Conservation (phyloP, 2,797 vertebrate genomes). For the Phylloscopus collybita region DNA sequence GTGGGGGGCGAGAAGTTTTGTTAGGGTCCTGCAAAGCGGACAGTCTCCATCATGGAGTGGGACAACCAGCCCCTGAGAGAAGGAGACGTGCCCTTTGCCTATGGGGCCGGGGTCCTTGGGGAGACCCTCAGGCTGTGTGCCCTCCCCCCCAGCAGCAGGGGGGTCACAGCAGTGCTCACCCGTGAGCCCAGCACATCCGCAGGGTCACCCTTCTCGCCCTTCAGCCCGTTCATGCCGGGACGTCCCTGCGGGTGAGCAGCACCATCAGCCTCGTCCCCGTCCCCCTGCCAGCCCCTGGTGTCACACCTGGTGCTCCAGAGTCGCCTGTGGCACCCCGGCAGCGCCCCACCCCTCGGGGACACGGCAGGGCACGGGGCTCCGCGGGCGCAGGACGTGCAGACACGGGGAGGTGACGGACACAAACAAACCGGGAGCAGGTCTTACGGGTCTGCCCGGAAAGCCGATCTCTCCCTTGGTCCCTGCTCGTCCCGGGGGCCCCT, state of each 20-base stretch:
- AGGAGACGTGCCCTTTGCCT: background rate
- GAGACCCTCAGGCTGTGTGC: fast-evolving
- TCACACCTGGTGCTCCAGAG: background rate
- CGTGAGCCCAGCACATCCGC: constrained; percentile 65
- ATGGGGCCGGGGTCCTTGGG: background rate
- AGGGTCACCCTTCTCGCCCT: constrained; percentile 92
- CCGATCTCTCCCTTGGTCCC: constrained; percentile 95
- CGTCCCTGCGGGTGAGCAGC: constrained; percentile 82
- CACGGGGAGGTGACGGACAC: background rate
- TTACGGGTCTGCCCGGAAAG: constrained; percentile 95
- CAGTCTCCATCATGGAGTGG: fast-evolving
- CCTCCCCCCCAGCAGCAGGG: background rate
- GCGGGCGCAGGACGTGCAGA: fast-evolving
- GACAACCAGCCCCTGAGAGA: background rate
- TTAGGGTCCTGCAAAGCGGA: background rate
- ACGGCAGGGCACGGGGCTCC: background rate
- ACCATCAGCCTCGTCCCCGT: fast-evolving
- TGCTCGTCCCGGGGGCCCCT: constrained; percentile 74
- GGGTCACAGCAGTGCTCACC: constrained; percentile 75
- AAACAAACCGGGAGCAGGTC: constrained; percentile 55
- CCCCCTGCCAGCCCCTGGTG: background rate
- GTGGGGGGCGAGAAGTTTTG: background rate
- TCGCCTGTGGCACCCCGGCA: background rate
- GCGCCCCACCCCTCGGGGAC: background rate
- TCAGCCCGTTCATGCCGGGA: constrained; percentile 92